phyloP scores from a whole-genome alignment of 2,888 invertebrate species.

The Diachrysia chrysitis region DNA sequence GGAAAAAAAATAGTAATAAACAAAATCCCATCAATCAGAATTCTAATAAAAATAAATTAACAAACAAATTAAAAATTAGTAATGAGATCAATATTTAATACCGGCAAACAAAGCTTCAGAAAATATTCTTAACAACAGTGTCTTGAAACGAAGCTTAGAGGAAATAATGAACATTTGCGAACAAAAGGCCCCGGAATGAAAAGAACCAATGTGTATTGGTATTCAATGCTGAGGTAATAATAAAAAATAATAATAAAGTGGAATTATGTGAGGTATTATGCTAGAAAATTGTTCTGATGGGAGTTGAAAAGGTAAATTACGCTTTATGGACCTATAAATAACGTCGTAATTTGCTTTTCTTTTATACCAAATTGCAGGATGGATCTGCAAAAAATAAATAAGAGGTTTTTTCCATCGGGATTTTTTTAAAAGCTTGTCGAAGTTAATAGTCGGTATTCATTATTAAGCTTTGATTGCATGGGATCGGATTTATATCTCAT shows the following conservation, averaged over 20 bases:
- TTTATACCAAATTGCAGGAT: too few species aligned
- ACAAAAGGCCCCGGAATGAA: constrained; percentile 64
- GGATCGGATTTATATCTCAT: too few species aligned
- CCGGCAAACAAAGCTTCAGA: constrained; percentile 29
- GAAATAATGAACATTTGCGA: constrained; percentile 47
- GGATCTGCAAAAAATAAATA: not conserved
- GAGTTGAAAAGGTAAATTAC: constrained; percentile 10
- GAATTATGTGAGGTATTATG: constrained; percentile 40
- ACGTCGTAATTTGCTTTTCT: not conserved
- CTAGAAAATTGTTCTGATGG: constrained; percentile 9
- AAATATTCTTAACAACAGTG: constrained; percentile 39
- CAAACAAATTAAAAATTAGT: not conserved
- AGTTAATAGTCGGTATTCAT: too few species aligned
- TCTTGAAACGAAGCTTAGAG: constrained; percentile 34
- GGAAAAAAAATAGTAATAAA: not conserved
- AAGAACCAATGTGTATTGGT: constrained; percentile 69
- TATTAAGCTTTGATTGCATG: too few species aligned
- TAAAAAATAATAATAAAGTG: constrained; percentile 69
- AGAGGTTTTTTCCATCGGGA: too few species aligned
- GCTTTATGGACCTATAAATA: not conserved
- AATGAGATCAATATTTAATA: constrained; percentile 52
- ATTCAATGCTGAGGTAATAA: constrained; percentile 70
- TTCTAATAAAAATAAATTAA: not conserved
- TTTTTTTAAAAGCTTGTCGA: too few species aligned
- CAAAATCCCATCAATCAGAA: not conserved